Evolutionary conservation across 2,888 invertebrate species (phyloP).

Genomic region (Dasypolia templi): DNA sequence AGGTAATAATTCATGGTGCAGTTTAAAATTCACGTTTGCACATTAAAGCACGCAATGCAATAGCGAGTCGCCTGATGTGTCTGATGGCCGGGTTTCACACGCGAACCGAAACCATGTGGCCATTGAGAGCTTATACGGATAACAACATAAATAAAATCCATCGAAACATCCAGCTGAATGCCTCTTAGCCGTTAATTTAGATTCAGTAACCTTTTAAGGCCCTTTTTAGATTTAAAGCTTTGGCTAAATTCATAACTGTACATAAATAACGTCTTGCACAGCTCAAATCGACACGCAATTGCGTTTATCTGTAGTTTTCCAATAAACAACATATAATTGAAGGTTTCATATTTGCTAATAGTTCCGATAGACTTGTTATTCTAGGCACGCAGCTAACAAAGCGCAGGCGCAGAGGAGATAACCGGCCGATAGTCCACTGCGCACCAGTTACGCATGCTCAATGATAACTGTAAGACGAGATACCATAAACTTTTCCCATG

Average conservation of each 20-base stretch:
- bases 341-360: constrained; percentile 87
- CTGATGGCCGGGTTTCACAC: constrained; percentile 77
- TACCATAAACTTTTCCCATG: constrained; percentile 82
- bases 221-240: constrained; percentile 68
- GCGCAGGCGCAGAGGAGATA: constrained; percentile 80
- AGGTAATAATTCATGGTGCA: constrained; percentile 66
- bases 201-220: constrained; percentile 69
- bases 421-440: constrained; percentile 79
- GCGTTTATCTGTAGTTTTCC: constrained; percentile 65
- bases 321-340: constrained; percentile 80
- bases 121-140: constrained; percentile 61
- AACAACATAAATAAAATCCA: constrained; percentile 68
- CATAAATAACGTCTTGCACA: constrained; percentile 69
- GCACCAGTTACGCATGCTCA: constrained; percentile 80
- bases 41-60: constrained; percentile 79
- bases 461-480: constrained; percentile 83
- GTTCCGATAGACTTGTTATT: constrained; percentile 85
- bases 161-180: constrained; percentile 64
- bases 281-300: constrained; percentile 58
- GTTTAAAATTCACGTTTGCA: constrained; percentile 79
- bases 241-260: constrained; percentile 66
- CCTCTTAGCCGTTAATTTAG: constrained; percentile 62
- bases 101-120: constrained; percentile 71
- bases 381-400: constrained; percentile 87
- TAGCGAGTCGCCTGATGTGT: constrained; percentile 68